These are phyloP conservation scores for Habrosyne pyritoides DNA, from an alignment of 2,888 invertebrate genomes.

Conservation along the genomic window DNA sequence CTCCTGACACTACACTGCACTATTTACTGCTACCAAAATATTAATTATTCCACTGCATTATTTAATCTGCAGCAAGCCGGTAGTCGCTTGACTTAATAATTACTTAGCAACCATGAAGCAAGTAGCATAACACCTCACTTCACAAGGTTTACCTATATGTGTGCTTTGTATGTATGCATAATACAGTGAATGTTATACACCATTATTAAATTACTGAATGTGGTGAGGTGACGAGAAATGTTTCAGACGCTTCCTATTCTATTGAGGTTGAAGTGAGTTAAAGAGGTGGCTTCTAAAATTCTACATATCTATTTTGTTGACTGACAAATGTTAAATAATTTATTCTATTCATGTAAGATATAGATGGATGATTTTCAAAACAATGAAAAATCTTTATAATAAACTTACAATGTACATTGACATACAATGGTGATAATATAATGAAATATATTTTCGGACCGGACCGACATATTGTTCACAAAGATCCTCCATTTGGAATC, in stretches of 20 bases:
- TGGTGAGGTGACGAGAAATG: background rate
- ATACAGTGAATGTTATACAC: background rate
- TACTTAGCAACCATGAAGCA: slow-evolving; percentile 39
- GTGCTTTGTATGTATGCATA: background rate
- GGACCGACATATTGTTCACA: no score
- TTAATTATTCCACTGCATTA: slow-evolving; percentile 8
- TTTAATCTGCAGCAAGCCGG: slow-evolving; percentile 22
- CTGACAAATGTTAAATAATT: background rate
- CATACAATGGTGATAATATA: no score
- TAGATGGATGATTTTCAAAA: no score
- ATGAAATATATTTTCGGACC: no score
- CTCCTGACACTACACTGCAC: background rate
- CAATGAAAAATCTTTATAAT: no score
- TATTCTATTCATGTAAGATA: background rate
- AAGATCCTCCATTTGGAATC: no score
- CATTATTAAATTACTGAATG: background rate
- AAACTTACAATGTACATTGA: no score
- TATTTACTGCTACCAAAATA: background rate
- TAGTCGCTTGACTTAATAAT: slow-evolving; percentile 44
- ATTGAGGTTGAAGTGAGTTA: background rate
- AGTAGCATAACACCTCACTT: slow-evolving; percentile 27
- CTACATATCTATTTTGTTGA: background rate
- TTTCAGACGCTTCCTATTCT: background rate
- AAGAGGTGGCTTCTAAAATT: background rate
- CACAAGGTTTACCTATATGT: slow-evolving; percentile 4